A percentile compares a stretch with the other conserved stretches of the same genome.
Evolutionary conservation across 2,888 invertebrate species (phyloP).

Genomic region (Pollenia amentaria): DNA sequence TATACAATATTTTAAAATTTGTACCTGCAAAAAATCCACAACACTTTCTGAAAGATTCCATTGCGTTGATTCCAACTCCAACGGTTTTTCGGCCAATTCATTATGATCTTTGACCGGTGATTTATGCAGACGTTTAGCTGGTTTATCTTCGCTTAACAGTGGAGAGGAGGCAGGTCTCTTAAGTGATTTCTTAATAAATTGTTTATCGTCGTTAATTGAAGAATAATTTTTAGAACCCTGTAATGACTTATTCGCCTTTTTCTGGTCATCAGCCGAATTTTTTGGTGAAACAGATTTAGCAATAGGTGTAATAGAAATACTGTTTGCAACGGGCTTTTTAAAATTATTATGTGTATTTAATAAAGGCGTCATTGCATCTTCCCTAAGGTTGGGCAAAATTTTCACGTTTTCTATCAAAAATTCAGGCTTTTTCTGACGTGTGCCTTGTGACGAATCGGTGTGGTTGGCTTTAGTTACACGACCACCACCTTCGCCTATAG

Average conservation of each 20-base stretch:
- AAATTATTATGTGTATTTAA: slow-evolving; percentile 18
- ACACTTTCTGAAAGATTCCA: slow-evolving; percentile 69
- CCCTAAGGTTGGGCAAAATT: slow-evolving; percentile 32
- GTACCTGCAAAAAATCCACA: slow-evolving; percentile 73
- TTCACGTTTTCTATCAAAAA: slow-evolving; percentile 52
- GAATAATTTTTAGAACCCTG: not conserved
- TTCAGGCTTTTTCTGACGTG: not conserved
- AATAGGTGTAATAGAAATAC: not conserved
- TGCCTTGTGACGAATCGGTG: not conserved
- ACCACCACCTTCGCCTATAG: slow-evolving; percentile 33
- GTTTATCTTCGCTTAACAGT: not conserved
- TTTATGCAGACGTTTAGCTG: slow-evolving; percentile 35
- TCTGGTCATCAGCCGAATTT: slow-evolving; percentile 2
- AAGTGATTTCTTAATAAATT: slow-evolving; percentile 2
- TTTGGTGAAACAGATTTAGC: not conserved
- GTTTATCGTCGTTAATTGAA: slow-evolving; percentile 9
- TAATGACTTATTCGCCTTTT: not conserved
- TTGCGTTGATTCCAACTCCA: slow-evolving; percentile 34
- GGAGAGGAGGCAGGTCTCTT: slow-evolving; percentile 50
- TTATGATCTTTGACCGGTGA: not conserved
- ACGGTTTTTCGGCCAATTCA: not conserved
- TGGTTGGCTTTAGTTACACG: not conserved
- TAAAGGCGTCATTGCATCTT: slow-evolving; percentile 7
- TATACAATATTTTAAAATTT: not conserved
- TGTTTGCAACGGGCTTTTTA: slow-evolving; percentile 17